These are phyloP conservation scores for Meriones psammophilus DNA, from an alignment of 2,797 vertebrate species.

Conservation along the genomic window DNA sequence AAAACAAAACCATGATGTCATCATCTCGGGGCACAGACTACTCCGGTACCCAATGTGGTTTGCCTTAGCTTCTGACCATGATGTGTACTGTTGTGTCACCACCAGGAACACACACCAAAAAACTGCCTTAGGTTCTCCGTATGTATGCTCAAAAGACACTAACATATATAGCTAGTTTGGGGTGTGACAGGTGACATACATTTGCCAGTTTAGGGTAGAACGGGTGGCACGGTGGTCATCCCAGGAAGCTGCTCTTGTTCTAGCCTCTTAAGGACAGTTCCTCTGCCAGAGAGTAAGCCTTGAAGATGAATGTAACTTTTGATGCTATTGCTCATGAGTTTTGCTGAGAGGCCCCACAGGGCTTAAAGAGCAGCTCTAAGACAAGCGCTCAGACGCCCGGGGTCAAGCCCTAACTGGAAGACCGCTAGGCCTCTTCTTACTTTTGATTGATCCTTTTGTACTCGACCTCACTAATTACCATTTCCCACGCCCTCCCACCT, in stretches of 20 bases:
- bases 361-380: background rate
- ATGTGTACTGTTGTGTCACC: too few relatives aligned
- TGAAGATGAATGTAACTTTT: fast-evolving
- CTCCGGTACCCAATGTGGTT: background rate
- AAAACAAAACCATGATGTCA: background rate
- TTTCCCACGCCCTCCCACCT: background rate
- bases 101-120: background rate
- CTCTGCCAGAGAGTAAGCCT: background rate
- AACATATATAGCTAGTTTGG: background rate
- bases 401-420: background rate
- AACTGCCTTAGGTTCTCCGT: background rate
- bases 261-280: background rate
- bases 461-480: background rate
- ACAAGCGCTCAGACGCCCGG: background rate
- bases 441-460: background rate
- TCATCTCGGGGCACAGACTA: background rate
- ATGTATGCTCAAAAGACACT: background rate
- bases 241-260: background rate
- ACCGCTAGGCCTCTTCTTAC: background rate
- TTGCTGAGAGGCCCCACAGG: background rate
- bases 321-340: fast-evolving
- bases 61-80: background rate
- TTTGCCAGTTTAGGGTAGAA: background rate
- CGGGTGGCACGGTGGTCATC: background rate
- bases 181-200: background rate